A percentile compares a stretch with the other conserved stretches of the same genome.
phyloP scores from a whole-genome alignment of 2,113 vertebrate species.

The Barnardius zonarius region DNA sequence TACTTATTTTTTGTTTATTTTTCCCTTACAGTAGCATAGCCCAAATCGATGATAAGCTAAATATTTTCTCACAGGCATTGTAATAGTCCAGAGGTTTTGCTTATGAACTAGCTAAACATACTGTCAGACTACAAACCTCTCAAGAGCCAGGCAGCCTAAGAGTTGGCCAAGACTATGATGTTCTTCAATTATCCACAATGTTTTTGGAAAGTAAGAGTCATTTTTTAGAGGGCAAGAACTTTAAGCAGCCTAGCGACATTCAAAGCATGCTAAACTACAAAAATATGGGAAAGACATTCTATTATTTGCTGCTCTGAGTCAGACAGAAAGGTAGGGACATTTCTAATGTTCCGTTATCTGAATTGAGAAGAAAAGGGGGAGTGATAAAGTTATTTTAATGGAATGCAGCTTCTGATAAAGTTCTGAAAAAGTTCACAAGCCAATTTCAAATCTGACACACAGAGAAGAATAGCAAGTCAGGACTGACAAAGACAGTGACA shows the following conservation, averaged over 20 bases:
- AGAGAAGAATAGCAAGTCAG: background rate
- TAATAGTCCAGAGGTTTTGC: background rate
- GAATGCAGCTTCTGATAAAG: background rate
- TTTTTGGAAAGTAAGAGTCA: background rate
- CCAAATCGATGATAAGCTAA: background rate
- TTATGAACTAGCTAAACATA: background rate
- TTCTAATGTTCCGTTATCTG: background rate
- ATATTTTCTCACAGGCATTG: background rate
- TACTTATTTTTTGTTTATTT: background rate
- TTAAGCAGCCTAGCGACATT: background rate
- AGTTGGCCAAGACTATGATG: background rate
- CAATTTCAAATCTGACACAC: background rate
- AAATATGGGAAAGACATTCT: background rate
- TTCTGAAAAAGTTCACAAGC: background rate
- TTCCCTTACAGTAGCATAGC: background rate
- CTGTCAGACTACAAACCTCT: background rate
- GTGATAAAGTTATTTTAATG: background rate
- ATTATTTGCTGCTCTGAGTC: background rate
- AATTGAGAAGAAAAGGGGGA: background rate
- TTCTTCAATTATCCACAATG: background rate
- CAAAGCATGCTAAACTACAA: background rate
- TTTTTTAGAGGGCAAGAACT: background rate
- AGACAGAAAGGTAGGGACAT: background rate
- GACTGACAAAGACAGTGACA: background rate
- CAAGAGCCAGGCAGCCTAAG: background rate